Evolutionary conservation across 2,797 vertebrate species (phyloP), one percentile per base, ranked within the genome.

Genomic region (Eidolon dupreanum): DNA sequence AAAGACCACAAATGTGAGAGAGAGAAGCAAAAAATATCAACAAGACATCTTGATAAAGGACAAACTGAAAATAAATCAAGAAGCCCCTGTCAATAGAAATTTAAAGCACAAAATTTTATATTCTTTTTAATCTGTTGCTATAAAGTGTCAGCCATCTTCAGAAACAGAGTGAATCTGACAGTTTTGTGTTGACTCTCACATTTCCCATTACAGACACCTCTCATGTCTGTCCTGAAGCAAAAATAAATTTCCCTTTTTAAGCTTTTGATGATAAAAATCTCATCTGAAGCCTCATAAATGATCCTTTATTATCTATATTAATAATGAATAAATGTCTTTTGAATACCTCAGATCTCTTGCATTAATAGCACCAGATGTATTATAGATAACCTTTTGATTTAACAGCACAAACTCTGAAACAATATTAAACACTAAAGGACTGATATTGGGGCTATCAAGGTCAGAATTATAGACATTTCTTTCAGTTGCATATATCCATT

Each of bases 261-360:
- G 98, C 97, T 99, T 99, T 98, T 98, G 98, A 99, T 98, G 98
- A 98, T 99, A 98, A 99, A 99, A 99, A 98, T 98, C 98, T 98
- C 98, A 99, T 99, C 98, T 98, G 98, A 98, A 98, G 97, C 97
- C 98, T 98, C 98, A 98, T 99, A 99, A 99, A 99, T 98, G 98
- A 98, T 98, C 98, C 98, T 99, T 99, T 99, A 99, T 99, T 99
- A 98, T 99, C 98, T 98, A 97, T 99, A 99, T 99, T 99, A 99
- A 99, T 99, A 99, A 99, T 99, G 98, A 98, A 99, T 99, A 99
- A 99, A 99, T 99, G 98, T 98, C 99, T 99, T 98, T 98, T 98
- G 98, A 98, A 98, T 98, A 98, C 95, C 97, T 96, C 98, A 98
- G 97, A 98, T 99, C 98, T 98, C 98, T 98, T 98, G 97, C 98